These are phyloP conservation scores for Eurypyga helias DNA, from an alignment of 2,113 vertebrate genomes.

Conservation along the genomic window DNA sequence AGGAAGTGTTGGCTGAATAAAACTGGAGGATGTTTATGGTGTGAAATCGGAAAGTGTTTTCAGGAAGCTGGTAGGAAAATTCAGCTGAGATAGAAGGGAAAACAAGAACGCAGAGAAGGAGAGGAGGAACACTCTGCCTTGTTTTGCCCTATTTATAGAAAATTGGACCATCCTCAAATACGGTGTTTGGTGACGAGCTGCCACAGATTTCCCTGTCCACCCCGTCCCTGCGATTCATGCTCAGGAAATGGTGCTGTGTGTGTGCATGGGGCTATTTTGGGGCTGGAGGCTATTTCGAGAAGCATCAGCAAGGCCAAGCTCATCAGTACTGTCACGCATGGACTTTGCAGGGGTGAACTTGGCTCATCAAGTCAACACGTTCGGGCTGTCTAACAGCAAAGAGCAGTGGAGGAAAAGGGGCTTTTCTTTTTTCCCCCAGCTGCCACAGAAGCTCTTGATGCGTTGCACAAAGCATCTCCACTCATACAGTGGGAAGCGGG, in stretches of 20 bases:
- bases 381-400: neutral
- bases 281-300: neutral
- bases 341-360: neutral
- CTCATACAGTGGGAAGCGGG: neutral
- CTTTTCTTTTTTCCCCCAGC: accelerated
- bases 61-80: constrained; percentile 52
- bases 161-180: neutral
- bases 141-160: neutral
- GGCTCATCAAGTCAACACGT: neutral
- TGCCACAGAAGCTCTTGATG: neutral
- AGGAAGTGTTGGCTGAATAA: constrained; percentile 28
- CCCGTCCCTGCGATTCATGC: neutral
- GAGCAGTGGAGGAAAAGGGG: neutral
- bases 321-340: neutral
- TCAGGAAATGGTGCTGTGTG: neutral
- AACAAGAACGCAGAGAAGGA: neutral
- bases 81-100: constrained; percentile 30
- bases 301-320: neutral
- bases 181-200: neutral
- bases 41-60: constrained; percentile 50
- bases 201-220: neutral
- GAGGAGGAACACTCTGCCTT: neutral
- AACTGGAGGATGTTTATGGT: constrained; percentile 65
- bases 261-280: neutral
- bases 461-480: neutral